phyloP scores from a whole-genome alignment of 2,797 vertebrate species.

The Lutjanus argentimaculatus region DNA sequence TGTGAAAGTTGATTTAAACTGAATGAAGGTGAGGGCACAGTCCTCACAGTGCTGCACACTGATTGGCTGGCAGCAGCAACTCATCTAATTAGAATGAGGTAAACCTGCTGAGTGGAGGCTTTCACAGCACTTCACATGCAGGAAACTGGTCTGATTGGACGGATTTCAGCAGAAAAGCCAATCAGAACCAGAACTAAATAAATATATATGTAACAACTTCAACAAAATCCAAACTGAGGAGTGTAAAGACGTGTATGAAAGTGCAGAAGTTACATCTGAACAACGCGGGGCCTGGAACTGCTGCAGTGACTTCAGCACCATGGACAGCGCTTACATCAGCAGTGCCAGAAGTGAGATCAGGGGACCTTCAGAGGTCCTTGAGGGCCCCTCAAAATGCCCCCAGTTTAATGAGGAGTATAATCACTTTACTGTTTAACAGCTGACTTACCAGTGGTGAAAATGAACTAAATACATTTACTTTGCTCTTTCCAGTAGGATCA shows the following conservation, averaged over 20 bases:
- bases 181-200: not conserved
- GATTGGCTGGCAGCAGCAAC: slow-evolving; percentile 44
- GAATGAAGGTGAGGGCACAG: slow-evolving; percentile 24
- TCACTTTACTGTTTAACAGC: not conserved
- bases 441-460: not conserved
- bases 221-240: not conserved
- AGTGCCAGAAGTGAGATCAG: not conserved
- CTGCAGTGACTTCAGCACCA: slow-evolving; percentile 54
- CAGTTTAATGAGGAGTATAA: not conserved
- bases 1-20: not conserved
- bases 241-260: not conserved
- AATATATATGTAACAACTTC: not conserved
- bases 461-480: not conserved
- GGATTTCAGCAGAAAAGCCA: not conserved
- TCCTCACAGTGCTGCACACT: not conserved
- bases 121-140: not conserved
- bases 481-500: too few relatives aligned
- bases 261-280: not conserved
- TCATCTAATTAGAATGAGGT: slow-evolving; percentile 5
- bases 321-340: slow-evolving; percentile 32
- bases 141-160: slow-evolving; percentile 9
- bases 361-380: not conserved
- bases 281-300: not conserved
- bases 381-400: not conserved
- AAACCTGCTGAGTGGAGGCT: slow-evolving; percentile 33